A percentile compares a stretch with the other conserved stretches of the same genome.
phyloP scores from a whole-genome alignment of 2,888 invertebrate species.

The Drosophila paucipuncta region DNA sequence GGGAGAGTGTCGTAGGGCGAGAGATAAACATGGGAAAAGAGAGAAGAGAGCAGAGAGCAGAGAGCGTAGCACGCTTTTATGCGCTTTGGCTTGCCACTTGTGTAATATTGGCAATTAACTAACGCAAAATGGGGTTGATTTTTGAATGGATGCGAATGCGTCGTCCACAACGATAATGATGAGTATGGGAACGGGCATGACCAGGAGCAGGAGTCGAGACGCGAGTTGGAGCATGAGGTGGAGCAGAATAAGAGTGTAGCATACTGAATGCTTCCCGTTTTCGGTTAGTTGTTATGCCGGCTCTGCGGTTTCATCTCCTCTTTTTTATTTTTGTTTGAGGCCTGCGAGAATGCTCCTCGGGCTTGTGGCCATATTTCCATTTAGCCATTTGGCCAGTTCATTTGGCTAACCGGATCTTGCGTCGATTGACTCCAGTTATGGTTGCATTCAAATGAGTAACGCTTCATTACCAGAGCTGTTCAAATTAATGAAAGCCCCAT shows the following conservation, averaged over 20 bases:
- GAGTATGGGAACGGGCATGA: slow-evolving; percentile 28
- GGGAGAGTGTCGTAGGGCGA: slow-evolving; percentile 12
- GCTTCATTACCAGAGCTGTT: neutral
- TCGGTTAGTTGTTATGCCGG: slow-evolving; percentile 40
- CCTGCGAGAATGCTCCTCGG: neutral
- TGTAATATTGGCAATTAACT: slow-evolving; percentile 80
- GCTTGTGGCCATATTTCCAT: slow-evolving; percentile 14
- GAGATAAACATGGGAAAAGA: slow-evolving; percentile 16
- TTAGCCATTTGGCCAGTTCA: slow-evolving; percentile 13
- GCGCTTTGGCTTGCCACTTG: slow-evolving; percentile 71
- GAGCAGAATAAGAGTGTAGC: slow-evolving; percentile 8
- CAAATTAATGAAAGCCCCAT: neutral
- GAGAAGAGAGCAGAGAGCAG: slow-evolving; percentile 8
- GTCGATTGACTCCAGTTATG: neutral
- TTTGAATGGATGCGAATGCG: slow-evolving; percentile 65
- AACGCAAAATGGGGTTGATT: slow-evolving; percentile 76
- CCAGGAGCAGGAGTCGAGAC: neutral
- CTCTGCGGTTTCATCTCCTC: slow-evolving; percentile 17
- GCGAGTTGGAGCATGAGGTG: slow-evolving; percentile 10
- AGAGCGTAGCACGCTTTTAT: slow-evolving; percentile 55
- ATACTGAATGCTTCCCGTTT: slow-evolving; percentile 19
- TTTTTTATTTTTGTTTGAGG: too few species aligned
- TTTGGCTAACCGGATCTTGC: slow-evolving; percentile 23
- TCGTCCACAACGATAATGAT: slow-evolving; percentile 35
- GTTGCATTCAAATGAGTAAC: neutral